Evolutionary conservation across 2,797 vertebrate genomes (phyloP).

Genomic region (Enteromius unitaeniatus): DNA sequence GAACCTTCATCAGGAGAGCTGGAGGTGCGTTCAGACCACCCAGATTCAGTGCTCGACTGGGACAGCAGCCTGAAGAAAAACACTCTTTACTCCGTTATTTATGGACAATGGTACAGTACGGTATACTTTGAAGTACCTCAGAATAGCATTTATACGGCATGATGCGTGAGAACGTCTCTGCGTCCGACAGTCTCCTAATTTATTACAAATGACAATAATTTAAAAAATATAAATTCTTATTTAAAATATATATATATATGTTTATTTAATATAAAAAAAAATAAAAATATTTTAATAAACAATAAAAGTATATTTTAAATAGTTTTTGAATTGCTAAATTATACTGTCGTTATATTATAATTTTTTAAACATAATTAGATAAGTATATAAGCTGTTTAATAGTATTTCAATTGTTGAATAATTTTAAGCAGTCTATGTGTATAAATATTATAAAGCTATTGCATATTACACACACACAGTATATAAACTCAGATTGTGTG

Average conservation of each 20-base stretch:
- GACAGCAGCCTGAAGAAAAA: neutral
- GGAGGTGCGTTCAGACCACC: conserved; percentile 3
- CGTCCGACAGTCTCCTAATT: neutral
- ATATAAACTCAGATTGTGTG: neutral
- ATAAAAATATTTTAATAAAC: no score
- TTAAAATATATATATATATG: neutral
- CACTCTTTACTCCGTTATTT: neutral
- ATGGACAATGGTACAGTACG: neutral
- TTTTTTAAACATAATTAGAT: no score
- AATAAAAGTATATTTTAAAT: no score
- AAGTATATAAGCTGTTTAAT: no score
- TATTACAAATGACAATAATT: neutral
- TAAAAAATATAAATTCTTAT: neutral
- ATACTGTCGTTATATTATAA: no score
- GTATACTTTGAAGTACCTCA: neutral
- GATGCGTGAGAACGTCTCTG: neutral
- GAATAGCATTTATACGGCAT: neutral
- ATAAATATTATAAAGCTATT: no score
- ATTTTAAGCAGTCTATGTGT: no score
- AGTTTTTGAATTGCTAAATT: no score
- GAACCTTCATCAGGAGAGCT: conserved; percentile 15
- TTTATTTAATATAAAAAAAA: no score
- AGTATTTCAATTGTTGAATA: no score
- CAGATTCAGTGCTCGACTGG: neutral
- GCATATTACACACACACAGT: neutral